Percentiles rank a stretch among this genome's conserved stretches.
These are phyloP conservation scores for Torymus tubicola DNA, from an alignment of 2,888 invertebrate genomes.

Conservation along the genomic window DNA sequence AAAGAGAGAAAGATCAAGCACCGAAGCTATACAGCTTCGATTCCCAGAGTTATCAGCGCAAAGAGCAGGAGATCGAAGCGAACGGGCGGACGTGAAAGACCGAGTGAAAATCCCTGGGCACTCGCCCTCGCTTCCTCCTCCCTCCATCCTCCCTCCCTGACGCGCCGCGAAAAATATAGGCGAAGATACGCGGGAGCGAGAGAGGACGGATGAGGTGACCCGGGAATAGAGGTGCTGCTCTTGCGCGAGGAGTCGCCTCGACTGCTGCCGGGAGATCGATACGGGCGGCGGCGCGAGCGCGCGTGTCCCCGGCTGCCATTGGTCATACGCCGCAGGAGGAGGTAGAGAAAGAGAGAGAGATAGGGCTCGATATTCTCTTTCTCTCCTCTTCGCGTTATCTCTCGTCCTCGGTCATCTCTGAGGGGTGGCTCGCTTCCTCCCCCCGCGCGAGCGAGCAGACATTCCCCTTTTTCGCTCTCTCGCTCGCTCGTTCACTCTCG, in stretches of 20 bases:
- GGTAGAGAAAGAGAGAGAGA: slow-evolving; percentile 62
- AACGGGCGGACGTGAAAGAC: slow-evolving; percentile 16
- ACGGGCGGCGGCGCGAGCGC: slow-evolving; percentile 61
- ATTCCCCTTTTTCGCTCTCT: slow-evolving; percentile 39
- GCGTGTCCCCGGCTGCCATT: slow-evolving; percentile 74
- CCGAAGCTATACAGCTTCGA: no score
- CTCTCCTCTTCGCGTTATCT: slow-evolving; percentile 49
- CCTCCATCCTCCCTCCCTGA: background rate
- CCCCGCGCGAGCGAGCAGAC: background rate
- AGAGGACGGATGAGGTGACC: slow-evolving; percentile 71
- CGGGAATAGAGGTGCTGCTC: slow-evolving; percentile 62
- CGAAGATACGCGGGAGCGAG: slow-evolving; percentile 52
- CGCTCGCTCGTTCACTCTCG: slow-evolving; percentile 50
- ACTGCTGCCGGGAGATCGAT: slow-evolving; percentile 67
- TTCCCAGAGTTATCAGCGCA: slow-evolving; percentile 37
- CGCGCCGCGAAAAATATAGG: slow-evolving; percentile 23
- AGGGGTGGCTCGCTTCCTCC: background rate
- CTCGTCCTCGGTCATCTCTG: slow-evolving; percentile 45
- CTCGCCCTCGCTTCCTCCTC: background rate
- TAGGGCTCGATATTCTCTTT: slow-evolving; percentile 69
- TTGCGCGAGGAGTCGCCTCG: slow-evolving; percentile 38
- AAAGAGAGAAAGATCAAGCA: background rate
- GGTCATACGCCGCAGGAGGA: slow-evolving; percentile 68
- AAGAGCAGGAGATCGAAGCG: slow-evolving; percentile 46
- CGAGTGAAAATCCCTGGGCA: slow-evolving; percentile 14